Base-by-base conservation (phyloP, 2,113 vertebrate species). In the Euleptes europaea region DNA sequence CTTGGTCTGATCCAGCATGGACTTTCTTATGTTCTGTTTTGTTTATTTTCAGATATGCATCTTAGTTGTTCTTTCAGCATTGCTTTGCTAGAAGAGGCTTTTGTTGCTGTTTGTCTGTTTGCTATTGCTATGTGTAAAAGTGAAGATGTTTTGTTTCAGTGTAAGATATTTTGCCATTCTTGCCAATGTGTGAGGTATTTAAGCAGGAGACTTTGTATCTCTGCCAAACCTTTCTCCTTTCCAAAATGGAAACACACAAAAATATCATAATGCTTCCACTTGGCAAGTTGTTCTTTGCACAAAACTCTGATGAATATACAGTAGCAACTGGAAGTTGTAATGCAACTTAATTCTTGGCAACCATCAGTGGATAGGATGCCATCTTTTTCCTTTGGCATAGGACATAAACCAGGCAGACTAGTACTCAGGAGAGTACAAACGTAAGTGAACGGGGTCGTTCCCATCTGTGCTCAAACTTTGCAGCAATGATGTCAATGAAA, bases 321-420 rank as follows among this genome's bases (percentile, higher is more conserved):
- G 85, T 78, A 84, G 54, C 87, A 90, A 87, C 87, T 90, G 82
- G 80, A 84, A 90, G 63, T 31, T 82, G 31, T 80, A 82, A 83
- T 84, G 83, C 78, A 91, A 49, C 84, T 86, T 91, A 74, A 81
- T 80, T 89, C 79, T 92, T 90, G 87, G 86, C 86, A 89, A 84
- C 14, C 5, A 17, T 54, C 65, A 38, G 38, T 38, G 63, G 12
- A 84, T 15, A 35, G 44, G 40, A 23, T n/a, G 66, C 17, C 28
- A 35, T 69, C 44, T 80, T 80, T 80, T n/a, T n/a, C n/a, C 31
- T 47, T 11, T 47, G n/a, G 13, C n/a, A 33, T 10, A 66, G 42
- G 47, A 60, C 13, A 54, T 21, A 40, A 40, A 40, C 42, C 44
- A 80, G 15, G 54, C 72, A 63, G 60, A 63, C 60, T 9, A 28